Percentiles rank a stretch among this genome's conserved stretches.
phyloP scores from a whole-genome alignment of 2,797 vertebrate species.

The Threskiornis aethiopicus region DNA sequence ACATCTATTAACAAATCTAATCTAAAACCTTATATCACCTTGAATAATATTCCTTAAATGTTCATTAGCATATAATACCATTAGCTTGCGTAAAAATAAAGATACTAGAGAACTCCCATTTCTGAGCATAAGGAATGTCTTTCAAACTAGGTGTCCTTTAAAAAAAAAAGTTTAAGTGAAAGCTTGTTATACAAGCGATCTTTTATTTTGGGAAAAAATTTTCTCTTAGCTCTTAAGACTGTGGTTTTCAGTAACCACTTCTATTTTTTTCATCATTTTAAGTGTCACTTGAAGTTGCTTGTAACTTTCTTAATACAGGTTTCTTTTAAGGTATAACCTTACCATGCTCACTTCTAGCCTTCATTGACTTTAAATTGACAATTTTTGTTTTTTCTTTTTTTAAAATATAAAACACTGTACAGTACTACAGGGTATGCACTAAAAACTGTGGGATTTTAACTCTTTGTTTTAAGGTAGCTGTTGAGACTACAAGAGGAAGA shows the following conservation, averaged over 20 bases:
- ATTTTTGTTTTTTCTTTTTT: background rate
- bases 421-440: background rate
- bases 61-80: background rate
- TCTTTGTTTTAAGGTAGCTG: background rate
- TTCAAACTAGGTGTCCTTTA: background rate
- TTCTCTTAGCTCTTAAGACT: background rate
- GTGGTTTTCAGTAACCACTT: background rate
- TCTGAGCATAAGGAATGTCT: background rate
- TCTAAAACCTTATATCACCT: background rate
- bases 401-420: background rate
- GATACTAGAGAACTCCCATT: background rate
- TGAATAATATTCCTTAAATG: background rate
- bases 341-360: background rate
- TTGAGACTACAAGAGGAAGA: background rate
- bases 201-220: background rate
- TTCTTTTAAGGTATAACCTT: background rate
- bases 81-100: background rate
- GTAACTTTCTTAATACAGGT: background rate
- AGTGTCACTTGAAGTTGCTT: background rate
- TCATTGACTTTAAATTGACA: background rate
- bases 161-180: background rate
- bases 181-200: background rate
- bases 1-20: background rate
- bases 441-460: background rate
- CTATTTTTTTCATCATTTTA: background rate